Conservation (phyloP, 2,888 invertebrate species). For the Harpagoxenus sublaevis region DNA sequence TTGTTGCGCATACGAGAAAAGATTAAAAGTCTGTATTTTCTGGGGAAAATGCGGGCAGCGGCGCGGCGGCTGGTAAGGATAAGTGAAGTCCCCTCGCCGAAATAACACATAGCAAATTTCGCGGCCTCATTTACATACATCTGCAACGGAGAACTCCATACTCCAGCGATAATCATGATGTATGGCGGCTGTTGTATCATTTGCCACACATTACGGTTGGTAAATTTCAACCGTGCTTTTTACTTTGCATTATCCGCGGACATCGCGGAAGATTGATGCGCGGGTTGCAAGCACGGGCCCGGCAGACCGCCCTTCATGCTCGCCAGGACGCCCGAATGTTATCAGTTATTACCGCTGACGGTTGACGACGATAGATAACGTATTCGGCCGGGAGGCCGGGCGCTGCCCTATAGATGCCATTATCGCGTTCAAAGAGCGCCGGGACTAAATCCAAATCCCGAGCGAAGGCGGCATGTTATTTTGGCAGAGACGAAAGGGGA, state of each 20-base stretch:
- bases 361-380: slow-evolving; percentile 14
- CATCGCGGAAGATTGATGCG: slow-evolving; percentile 52
- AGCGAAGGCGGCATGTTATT: slow-evolving; percentile 18
- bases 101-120: slow-evolving; percentile 51
- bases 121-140: slow-evolving; percentile 45
- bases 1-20: slow-evolving; percentile 34
- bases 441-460: slow-evolving; percentile 8
- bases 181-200: slow-evolving; percentile 48
- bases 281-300: slow-evolving; percentile 18
- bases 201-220: slow-evolving; percentile 45
- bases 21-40: slow-evolving; percentile 58
- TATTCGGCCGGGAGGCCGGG: not conserved
- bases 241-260: slow-evolving; percentile 51
- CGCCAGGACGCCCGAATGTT: slow-evolving; percentile 19
- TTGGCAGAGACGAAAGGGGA: not conserved
- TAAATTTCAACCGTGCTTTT: slow-evolving; percentile 54
- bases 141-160: slow-evolving; percentile 41
- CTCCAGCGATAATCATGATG: slow-evolving; percentile 52
- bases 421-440: slow-evolving; percentile 16
- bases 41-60: slow-evolving; percentile 25
- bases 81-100: slow-evolving; percentile 44
- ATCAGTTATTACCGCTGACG: slow-evolving; percentile 38
- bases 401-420: not conserved
- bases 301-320: not conserved
- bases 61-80: slow-evolving; percentile 36